These are phyloP conservation scores for Pagrus major DNA, from an alignment of 2,113 vertebrate species.

Conservation along the genomic window DNA sequence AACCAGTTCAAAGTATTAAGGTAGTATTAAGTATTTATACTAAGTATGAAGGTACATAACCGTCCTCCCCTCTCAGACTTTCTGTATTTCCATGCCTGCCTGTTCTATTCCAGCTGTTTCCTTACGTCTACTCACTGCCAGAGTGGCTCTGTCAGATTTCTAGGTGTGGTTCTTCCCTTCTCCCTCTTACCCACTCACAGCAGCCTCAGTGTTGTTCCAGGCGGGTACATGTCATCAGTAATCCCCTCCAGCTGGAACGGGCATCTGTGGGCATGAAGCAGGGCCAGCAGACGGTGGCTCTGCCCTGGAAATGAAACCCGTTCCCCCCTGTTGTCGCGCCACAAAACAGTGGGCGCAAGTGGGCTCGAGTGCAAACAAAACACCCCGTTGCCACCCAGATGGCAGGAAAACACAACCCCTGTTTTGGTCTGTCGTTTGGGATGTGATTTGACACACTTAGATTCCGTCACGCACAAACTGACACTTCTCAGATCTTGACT, in stretches of 20 bases:
- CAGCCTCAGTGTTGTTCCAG: conserved; percentile 67
- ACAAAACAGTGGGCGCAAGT: conserved; percentile 43
- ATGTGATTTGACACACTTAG: conserved; percentile 43
- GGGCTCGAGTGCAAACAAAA: conserved; percentile 55
- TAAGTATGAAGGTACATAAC: not conserved
- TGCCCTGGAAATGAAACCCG: conserved; percentile 26
- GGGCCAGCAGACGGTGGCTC: conserved; percentile 37
- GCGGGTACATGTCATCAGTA: conserved; percentile 74
- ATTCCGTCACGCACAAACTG: conserved; percentile 24
- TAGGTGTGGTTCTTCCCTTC: conserved; percentile 81
- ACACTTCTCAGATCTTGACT: conserved; percentile 19
- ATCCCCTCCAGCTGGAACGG: conserved; percentile 75
- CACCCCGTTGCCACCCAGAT: conserved; percentile 60
- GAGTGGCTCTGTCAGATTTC: conserved; percentile 68
- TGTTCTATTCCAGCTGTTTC: conserved; percentile 64
- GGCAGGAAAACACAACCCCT: conserved; percentile 56
- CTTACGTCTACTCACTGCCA: conserved; percentile 40
- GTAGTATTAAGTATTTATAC: too few relatives aligned
- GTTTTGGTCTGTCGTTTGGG: conserved; percentile 24
- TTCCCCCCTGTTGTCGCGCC: conserved; percentile 39
- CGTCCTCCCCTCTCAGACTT: not conserved
- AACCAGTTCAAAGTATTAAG: too few relatives aligned
- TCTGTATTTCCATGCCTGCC: conserved; percentile 34
- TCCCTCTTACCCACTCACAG: conserved; percentile 62
- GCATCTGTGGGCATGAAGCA: conserved; percentile 54